Evolutionary conservation across 2,888 invertebrate genomes (phyloP), one percentile per base, ranked within the genome.

Genomic region (Sesia bembeciformis): DNA sequence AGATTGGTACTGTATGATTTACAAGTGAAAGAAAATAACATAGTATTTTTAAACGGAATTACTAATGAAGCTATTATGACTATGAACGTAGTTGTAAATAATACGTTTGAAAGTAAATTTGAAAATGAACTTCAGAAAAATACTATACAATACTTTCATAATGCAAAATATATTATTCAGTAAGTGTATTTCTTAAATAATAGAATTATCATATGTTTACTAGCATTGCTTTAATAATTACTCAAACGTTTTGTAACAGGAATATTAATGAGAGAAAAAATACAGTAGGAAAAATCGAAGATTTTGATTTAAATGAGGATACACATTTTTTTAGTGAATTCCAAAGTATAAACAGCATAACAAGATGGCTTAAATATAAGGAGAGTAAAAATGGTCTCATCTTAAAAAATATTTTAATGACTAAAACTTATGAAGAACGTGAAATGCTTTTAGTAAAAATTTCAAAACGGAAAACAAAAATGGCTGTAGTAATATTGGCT

Each of bases 11-110:
- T 88, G 38, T 80, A 82, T 62, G 52, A 58, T 4, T 57, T 80
- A 5, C 64, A 79, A 50, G 49, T 66, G 6, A 67, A 55, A 56
- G 63, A 70, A 53, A 56, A 72, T 4, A 59, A 60, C 39, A 42
- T 74, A 46, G 55, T 64, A 52, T 87, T 88, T 63, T 57, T 85
- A 46, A 85, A 82, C 64, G 79, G 76, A 43, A 62, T 88, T 4
- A 76, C 81, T 5, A 88, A 86, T 65, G 78, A 83, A 65, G 85
- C 87, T 7, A 72, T 78, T 5, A 56, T 84, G 53, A 68, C 84
- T 3, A 86, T 86, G 72, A 62, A 77, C 59, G 63, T 86, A 3
- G 53, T 78, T 46, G 82, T 82, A 4, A 59, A 74, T 53, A 59
- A 59, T 40, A 63, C 65, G 40, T 66, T 61, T 53, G 58, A 56